Percentiles rank a stretch among this genome's conserved stretches.
These are phyloP conservation scores for Drosophila siamana DNA, from an alignment of 2,888 invertebrate species.

Conservation along the genomic window DNA sequence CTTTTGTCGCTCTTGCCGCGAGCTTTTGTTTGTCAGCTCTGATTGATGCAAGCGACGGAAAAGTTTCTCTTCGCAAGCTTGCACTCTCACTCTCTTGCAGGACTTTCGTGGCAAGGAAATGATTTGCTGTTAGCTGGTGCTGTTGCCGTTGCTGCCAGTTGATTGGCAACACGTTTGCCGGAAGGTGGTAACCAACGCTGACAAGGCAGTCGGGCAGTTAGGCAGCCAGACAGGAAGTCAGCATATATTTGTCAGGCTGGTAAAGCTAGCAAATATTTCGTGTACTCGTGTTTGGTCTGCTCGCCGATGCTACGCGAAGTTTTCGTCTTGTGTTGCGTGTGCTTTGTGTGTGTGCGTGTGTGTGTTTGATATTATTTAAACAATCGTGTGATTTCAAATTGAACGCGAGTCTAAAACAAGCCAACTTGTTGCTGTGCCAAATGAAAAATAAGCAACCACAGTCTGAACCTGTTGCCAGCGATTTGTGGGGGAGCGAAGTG, in stretches of 20 bases:
- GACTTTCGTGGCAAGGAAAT: slow-evolving; percentile 54
- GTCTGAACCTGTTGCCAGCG: slow-evolving; percentile 58
- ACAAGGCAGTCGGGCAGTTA: slow-evolving; percentile 47
- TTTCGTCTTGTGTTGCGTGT: slow-evolving; percentile 34
- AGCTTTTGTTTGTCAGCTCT: slow-evolving; percentile 57
- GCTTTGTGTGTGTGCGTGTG: slow-evolving; percentile 36
- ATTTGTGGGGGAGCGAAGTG: slow-evolving; percentile 35
- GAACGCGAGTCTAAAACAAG: slow-evolving; percentile 14
- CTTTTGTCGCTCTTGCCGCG: slow-evolving; percentile 4
- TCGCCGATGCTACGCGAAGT: slow-evolving; percentile 44
- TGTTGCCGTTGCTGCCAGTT: slow-evolving; percentile 66
- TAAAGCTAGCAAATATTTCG: slow-evolving; percentile 12
- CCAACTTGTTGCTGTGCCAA: slow-evolving; percentile 58
- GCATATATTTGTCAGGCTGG: slow-evolving; percentile 13
- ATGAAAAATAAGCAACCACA: background rate
- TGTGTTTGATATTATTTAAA: slow-evolving; percentile 35
- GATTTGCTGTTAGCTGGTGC: slow-evolving; percentile 58
- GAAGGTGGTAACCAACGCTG: slow-evolving; percentile 72
- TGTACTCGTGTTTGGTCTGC: slow-evolving; percentile 33
- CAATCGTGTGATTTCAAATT: slow-evolving; percentile 23
- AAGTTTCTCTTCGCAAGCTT: slow-evolving; percentile 49
- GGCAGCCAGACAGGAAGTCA: slow-evolving; percentile 41
- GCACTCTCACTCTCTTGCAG: slow-evolving; percentile 49
- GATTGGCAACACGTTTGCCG: slow-evolving; percentile 83
- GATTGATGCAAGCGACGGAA: slow-evolving; percentile 49